These are phyloP conservation scores for human (Homo sapiens) DNA, from an alignment of 2,113 vertebrate species.

Conservation along the genomic window DNA sequence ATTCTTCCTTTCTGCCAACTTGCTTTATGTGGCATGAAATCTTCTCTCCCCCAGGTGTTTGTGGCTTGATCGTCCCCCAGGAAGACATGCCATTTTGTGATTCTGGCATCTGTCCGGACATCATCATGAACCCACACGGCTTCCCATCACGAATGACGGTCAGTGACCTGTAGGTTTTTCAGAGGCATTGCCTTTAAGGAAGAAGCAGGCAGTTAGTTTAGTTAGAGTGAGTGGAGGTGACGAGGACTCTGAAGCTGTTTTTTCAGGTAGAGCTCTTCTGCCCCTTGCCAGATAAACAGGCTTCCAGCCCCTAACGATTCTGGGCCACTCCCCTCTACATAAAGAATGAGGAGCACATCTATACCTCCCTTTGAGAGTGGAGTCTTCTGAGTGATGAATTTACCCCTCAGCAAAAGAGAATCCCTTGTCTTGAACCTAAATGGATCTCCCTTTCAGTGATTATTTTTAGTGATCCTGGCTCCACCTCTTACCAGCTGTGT, in stretches of 20 bases:
- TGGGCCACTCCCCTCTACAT: background rate
- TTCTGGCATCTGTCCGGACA: conserved; percentile 97
- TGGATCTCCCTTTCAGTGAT: background rate
- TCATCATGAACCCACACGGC: conserved; percentile 99
- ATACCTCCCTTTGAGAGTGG: background rate
- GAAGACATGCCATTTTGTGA: conserved; percentile 99
- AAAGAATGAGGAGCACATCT: fast-evolving
- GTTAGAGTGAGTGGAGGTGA: background rate
- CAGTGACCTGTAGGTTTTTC: conserved; percentile 5
- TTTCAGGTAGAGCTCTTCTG: background rate
- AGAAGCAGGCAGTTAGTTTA: background rate
- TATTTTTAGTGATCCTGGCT: background rate
- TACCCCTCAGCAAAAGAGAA: background rate
- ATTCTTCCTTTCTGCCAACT: conserved; percentile 56
- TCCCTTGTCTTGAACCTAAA: background rate
- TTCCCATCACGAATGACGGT: conserved; percentile 99
- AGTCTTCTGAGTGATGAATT: background rate
- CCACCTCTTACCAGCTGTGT: fast-evolving
- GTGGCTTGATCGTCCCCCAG: conserved; percentile 97
- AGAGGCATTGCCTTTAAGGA: background rate
- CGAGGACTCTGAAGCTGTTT: background rate
- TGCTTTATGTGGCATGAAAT: conserved; percentile 58
- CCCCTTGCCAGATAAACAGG: background rate
- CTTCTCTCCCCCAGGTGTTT: conserved; percentile 91
- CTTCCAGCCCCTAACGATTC: background rate